Base-by-base conservation (phyloP, 2,888 invertebrate genomes). In the Clostera curtula region DNA sequence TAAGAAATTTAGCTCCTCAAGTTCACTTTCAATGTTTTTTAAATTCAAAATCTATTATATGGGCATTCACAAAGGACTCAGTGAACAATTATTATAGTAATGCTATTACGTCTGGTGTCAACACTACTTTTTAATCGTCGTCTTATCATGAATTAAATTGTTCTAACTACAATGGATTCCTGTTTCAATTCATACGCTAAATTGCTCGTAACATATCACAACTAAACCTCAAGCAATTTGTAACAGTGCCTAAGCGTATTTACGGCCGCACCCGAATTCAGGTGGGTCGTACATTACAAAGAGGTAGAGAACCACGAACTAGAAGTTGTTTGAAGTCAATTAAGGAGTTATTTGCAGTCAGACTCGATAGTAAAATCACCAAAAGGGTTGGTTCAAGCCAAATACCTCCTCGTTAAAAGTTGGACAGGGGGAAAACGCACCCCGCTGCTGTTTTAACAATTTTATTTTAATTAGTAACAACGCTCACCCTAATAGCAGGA, bases 371-470 rank as follows among this genome's bases (percentile, higher is more conserved):
- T 72, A 67, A 75, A 80, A 76, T 80, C 72, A 77, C 76, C 75
- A 80, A 83, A n/a, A 79, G 80, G 80, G 80, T 79, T 70, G 72
- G 72, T 71, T 64, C 71, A 75, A 80, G 75, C 73, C 79, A 75
- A 80, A 82, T 79, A 82, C 73, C 82, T 82, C 75, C 82, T 82
- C 83, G 80, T 83, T 83, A 83, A 83, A 82, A 83, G 79, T 82
- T 83, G 67, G 75, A 59, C 76, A 57, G 61, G 59, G 63, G 54
- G 59, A 48, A 53, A 50, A 57, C 44, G 56, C 50, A 62, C 59
- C 53, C 46, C 49, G 57, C 42, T 62, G 64, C 62, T 69, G 75
- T 76, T 80, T 82, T 74, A 77, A 75, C 77, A 76, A 76, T 80
- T 83, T 83, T 77, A 71, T 82, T 82, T 80, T 80, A 82, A 82